These are phyloP conservation scores for Chaetops frenatus DNA, from an alignment of 2,113 vertebrate genomes.

Conservation along the genomic window DNA sequence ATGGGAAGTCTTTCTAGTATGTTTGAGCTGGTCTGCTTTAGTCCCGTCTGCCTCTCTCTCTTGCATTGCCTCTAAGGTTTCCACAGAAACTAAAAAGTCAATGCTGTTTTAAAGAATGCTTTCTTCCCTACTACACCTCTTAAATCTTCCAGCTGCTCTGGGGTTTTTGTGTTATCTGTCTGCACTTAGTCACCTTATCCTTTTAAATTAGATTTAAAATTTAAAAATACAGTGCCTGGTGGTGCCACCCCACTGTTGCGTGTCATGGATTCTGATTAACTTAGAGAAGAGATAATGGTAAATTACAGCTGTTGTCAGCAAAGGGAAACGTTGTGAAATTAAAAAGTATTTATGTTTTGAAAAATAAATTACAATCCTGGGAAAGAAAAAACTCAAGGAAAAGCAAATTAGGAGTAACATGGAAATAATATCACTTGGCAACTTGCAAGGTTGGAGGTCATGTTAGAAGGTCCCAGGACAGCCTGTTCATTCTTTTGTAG, in stretches of 20 bases:
- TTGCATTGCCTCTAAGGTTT: background rate
- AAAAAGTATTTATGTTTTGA: background rate
- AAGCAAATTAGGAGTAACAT: background rate
- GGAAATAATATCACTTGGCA: background rate
- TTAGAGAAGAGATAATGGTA: background rate
- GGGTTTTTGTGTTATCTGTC: conserved; percentile 3
- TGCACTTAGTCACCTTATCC: background rate
- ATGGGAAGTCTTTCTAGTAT: too few species aligned
- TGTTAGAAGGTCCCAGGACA: background rate
- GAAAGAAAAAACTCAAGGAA: background rate
- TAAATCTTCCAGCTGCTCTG: conserved; percentile 19
- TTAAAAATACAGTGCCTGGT: background rate
- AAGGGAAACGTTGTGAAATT: background rate
- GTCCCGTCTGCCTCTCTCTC: background rate
- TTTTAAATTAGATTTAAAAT: conserved; percentile 23
- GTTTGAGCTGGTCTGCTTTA: background rate
- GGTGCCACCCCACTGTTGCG: background rate
- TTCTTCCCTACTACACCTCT: conserved; percentile 16
- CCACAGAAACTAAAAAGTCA: conserved; percentile 6
- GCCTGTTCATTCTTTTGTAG: background rate
- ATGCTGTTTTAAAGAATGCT: background rate
- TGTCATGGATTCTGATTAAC: background rate
- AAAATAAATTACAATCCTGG: background rate
- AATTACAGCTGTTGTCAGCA: background rate
- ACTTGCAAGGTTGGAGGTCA: background rate